These are phyloP conservation scores for Chaunax sp. DNA, from an alignment of 2,797 vertebrate species.

Conservation along the genomic window DNA sequence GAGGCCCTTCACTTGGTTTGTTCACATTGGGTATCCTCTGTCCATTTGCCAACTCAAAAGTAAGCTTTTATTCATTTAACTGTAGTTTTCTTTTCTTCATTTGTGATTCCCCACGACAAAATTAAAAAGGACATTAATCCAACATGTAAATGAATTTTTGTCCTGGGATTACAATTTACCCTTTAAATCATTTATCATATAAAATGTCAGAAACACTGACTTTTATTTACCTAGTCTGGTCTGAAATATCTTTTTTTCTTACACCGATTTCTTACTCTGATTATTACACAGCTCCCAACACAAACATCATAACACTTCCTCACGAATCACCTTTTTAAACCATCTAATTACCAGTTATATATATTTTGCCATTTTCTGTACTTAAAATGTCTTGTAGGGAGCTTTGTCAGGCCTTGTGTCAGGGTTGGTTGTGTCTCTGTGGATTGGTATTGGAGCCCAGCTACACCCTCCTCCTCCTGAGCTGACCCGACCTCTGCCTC, in stretches of 20 bases:
- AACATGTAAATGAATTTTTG: not conserved
- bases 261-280: no score
- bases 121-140: not conserved
- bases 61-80: conserved; percentile 57
- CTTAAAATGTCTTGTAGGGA: conserved; percentile 78
- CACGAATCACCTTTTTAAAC: not conserved
- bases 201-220: not conserved
- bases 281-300: no score
- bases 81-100: not conserved
- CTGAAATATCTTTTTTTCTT: not conserved
- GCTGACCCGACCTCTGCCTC: conserved; percentile 80
- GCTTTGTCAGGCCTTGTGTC: conserved; percentile 85
- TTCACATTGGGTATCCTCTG: conserved; percentile 83
- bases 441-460: conserved; percentile 89
- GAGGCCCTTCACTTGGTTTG: conserved; percentile 84
- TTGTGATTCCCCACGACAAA: not conserved
- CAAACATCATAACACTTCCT: not conserved
- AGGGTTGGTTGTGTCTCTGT: conserved; percentile 86
- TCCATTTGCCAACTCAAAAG: conserved; percentile 83
- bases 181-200: not conserved
- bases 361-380: not conserved
- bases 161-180: not conserved
- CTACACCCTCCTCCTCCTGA: conserved; percentile 81
- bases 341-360: no score
- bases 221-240: not conserved